Conservation (phyloP, 2,113 vertebrate species). For the Ondatra zibethicus region DNA sequence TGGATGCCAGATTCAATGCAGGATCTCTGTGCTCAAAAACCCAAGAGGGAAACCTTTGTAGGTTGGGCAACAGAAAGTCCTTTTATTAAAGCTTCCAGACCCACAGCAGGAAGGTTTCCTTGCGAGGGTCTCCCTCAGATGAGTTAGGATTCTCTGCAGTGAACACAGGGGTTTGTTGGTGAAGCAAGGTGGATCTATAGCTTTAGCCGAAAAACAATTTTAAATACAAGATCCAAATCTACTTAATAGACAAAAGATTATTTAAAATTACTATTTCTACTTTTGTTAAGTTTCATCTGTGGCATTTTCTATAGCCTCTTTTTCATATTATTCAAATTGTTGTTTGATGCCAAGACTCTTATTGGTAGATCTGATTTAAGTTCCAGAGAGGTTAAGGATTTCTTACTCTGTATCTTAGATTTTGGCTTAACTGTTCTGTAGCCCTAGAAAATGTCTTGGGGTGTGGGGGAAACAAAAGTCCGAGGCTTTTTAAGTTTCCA, state of each 20-base stretch:
- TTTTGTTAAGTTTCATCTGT: neutral
- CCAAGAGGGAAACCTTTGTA: neutral
- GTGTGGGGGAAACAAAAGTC: neutral
- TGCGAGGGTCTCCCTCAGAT: neutral
- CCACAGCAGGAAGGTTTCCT: neutral
- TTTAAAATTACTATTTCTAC: slow-evolving; percentile 10
- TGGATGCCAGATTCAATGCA: neutral
- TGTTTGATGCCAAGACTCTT: neutral
- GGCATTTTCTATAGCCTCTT: neutral
- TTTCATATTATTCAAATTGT: slow-evolving; percentile 20
- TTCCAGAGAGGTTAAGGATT: neutral
- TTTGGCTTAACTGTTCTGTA: neutral
- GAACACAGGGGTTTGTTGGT: neutral
- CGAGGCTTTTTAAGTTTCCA: neutral
- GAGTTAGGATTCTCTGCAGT: neutral
- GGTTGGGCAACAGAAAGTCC: neutral
- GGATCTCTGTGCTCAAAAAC: neutral
- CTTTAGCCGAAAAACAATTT: neutral
- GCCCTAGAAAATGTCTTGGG: neutral
- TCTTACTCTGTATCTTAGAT: neutral
- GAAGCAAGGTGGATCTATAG: neutral
- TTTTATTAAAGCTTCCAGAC: neutral
- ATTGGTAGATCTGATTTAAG: neutral
- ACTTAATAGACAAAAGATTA: neutral
- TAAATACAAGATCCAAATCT: slow-evolving; percentile 3